Conservation (phyloP, 2,797 vertebrate species). For the Danio albolineatus region DNA sequence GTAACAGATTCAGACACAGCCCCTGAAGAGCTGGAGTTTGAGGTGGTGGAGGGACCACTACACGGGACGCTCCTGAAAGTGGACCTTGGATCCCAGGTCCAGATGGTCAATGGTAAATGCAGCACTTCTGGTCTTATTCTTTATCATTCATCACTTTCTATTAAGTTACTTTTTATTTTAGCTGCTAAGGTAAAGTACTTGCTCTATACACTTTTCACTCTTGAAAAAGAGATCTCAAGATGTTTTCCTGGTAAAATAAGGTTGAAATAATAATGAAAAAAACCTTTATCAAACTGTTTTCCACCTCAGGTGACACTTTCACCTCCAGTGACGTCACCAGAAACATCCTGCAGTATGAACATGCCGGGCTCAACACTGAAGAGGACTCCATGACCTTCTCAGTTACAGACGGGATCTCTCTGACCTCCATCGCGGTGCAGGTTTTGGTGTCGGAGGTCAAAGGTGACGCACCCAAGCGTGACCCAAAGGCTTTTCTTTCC, state of each 20-base stretch:
- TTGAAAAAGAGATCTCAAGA: too few relatives aligned
- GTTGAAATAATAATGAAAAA: too few relatives aligned
- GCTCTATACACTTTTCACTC: too few relatives aligned
- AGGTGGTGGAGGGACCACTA: slow-evolving; percentile 86
- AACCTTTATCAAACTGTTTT: neutral
- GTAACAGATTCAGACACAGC: slow-evolving; percentile 82
- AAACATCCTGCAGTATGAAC: slow-evolving; percentile 86
- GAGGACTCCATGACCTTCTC: slow-evolving; percentile 90
- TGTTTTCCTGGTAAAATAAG: too few relatives aligned
- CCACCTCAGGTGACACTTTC: slow-evolving; percentile 86
- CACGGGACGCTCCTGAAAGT: slow-evolving; percentile 84
- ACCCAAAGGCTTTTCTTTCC: slow-evolving; percentile 77
- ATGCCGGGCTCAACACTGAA: slow-evolving; percentile 78
- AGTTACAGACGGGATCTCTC: slow-evolving; percentile 86
- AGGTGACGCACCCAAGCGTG: slow-evolving; percentile 75
- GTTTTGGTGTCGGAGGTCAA: slow-evolving; percentile 79
- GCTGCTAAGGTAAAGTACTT: too few relatives aligned
- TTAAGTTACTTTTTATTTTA: neutral
- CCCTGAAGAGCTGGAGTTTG: slow-evolving; percentile 90
- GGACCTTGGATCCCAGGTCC: slow-evolving; percentile 64
- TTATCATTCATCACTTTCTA: neutral
- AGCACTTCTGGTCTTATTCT: neutral
- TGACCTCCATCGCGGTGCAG: slow-evolving; percentile 79
- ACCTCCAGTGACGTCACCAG: slow-evolving; percentile 88
- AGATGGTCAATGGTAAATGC: slow-evolving; percentile 73